Conservation (phyloP, 1,140 invertebrate genomes). For the Polyergus mexicanus region DNA sequence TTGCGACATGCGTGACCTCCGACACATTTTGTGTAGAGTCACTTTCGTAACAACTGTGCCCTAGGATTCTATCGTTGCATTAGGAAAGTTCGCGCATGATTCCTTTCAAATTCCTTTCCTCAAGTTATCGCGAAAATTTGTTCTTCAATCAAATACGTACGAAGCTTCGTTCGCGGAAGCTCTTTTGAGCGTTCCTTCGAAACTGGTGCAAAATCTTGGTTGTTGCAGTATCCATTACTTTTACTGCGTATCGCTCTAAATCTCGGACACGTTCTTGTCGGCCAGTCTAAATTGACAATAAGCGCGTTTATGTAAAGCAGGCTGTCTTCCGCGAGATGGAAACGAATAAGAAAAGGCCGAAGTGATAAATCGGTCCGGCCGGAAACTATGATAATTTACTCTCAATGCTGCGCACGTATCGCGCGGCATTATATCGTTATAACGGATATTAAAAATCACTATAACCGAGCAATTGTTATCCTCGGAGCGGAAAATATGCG, state of each 20-base stretch:
- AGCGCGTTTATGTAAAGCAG: constrained; percentile 68
- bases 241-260: constrained; percentile 47
- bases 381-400: constrained; percentile 54
- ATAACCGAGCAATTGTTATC: background rate
- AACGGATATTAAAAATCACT: constrained; percentile 16
- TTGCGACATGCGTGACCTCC: constrained; percentile 44
- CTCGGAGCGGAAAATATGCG: background rate
- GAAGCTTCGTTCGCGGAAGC: background rate
- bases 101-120: background rate
- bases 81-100: background rate
- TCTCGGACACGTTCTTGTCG: constrained; percentile 54
- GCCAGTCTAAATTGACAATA: constrained; percentile 66
- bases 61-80: background rate
- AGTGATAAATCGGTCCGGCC: constrained; percentile 32
- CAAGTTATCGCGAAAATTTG: background rate
- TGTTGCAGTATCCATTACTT: constrained; percentile 52
- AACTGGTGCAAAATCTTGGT: constrained; percentile 41
- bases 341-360: constrained; percentile 53
- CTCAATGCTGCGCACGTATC: background rate
- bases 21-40: constrained; percentile 55
- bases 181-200: no score
- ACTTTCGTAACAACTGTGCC: constrained; percentile 46
- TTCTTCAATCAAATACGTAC: background rate
- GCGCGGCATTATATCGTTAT: no score
- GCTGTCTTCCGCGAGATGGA: constrained; percentile 44